A percentile compares a stretch with the other conserved stretches of the same genome.
Conservation (phyloP, 2,797 vertebrate species). For the Aldrovandia affinis region DNA sequence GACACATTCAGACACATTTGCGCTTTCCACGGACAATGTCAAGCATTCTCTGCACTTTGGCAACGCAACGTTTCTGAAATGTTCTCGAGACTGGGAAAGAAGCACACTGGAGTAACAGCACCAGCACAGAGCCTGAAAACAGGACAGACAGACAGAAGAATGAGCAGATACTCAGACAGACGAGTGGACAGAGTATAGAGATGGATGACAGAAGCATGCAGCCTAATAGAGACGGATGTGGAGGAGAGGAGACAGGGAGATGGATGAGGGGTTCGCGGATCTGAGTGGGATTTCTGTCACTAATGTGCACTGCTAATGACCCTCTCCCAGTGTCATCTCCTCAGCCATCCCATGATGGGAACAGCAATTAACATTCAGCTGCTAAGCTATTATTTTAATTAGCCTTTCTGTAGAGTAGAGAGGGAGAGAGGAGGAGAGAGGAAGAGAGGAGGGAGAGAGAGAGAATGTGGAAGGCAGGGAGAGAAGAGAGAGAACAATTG, state of each 20-base stretch:
- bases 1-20: neutral
- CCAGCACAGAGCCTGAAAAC: neutral
- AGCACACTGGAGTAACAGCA: too few relatives aligned
- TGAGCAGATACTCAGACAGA: neutral
- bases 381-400: conserved; percentile 61
- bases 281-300: conserved; percentile 46
- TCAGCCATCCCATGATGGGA: conserved; percentile 54
- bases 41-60: neutral
- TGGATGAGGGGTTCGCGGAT: conserved; percentile 49
- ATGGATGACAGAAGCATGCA: neutral
- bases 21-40: neutral
- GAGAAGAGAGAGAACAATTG: neutral
- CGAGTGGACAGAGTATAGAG: neutral
- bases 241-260: neutral
- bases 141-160: neutral
- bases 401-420: conserved; percentile 51
- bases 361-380: conserved; percentile 60
- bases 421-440: neutral
- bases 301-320: conserved; percentile 62
- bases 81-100: neutral
- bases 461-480: too few relatives aligned
- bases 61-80: neutral
- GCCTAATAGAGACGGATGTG: neutral
- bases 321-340: conserved; percentile 40
- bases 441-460: neutral